phyloP scores from a whole-genome alignment of 2,888 invertebrate species.

The Griposia aprilina region DNA sequence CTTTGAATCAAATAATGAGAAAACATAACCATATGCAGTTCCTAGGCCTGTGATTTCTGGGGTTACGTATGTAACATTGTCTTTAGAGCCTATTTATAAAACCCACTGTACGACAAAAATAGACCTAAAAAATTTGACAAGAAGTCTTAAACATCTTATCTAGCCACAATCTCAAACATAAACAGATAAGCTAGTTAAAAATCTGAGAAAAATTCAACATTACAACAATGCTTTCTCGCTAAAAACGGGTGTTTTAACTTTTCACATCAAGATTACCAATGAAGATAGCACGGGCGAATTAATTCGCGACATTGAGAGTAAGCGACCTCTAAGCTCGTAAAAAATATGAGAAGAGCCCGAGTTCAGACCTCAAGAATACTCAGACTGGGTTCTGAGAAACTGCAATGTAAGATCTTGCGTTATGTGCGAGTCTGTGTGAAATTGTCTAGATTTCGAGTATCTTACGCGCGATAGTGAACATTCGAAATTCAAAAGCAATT shows the following conservation, averaged over 20 bases:
- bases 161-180: constrained; percentile 40
- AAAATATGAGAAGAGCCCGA: constrained; percentile 64
- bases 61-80: not conserved
- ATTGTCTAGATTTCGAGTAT: constrained; percentile 45
- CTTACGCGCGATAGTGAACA: constrained; percentile 29
- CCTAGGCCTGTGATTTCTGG: not conserved
- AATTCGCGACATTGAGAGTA: constrained; percentile 69
- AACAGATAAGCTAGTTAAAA: constrained; percentile 59
- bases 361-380: constrained; percentile 64
- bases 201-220: constrained; percentile 62
- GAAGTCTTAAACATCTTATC: constrained; percentile 42
- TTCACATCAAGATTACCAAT: constrained; percentile 69
- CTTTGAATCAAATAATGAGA: not conserved
- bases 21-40: not conserved
- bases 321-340: constrained; percentile 69
- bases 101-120: constrained; percentile 9
- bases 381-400: constrained; percentile 67
- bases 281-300: constrained; percentile 72
- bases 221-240: constrained; percentile 64
- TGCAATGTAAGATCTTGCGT: constrained; percentile 44
- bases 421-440: constrained; percentile 39
- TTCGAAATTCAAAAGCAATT: constrained; percentile 49
- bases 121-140: constrained; percentile 24
- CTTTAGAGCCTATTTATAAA: not conserved
- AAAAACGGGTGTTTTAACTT: constrained; percentile 68